Conservation (phyloP, 92 coral and sea anemone species). For the Palythoa grandiflora region DNA sequence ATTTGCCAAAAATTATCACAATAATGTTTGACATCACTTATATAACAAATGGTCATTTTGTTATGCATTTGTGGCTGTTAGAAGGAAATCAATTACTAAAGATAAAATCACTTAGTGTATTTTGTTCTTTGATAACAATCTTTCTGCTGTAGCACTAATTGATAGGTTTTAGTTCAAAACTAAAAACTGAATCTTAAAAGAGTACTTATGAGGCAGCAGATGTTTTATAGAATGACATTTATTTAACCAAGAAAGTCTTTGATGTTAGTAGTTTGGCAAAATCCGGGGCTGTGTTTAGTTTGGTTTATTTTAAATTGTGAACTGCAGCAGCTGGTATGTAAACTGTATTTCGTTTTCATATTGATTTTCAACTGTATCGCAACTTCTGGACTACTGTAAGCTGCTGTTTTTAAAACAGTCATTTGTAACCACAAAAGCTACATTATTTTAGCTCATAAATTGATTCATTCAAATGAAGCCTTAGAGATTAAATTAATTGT, state of each 20-base stretch:
- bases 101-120: background rate
- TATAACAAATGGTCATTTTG: background rate
- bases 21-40: background rate
- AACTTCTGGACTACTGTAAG: background rate
- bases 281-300: background rate
- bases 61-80: background rate
- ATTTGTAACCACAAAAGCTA: background rate
- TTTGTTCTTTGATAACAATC: background rate
- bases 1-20: no score
- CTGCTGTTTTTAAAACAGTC: background rate
- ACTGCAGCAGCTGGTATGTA: background rate
- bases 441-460: background rate
- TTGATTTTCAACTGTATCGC: background rate
- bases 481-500: background rate
- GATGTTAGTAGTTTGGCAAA: background rate
- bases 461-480: background rate
- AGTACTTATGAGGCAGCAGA: background rate
- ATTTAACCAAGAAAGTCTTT: background rate
- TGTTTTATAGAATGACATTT: background rate
- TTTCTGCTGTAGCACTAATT: conserved; percentile 2
- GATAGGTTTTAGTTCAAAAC: background rate
- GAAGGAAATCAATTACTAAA: background rate
- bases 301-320: background rate
- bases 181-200: background rate
- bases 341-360: background rate